Base-by-base conservation (phyloP, 2,888 invertebrate species). In the Ectropis crepuscularia region DNA sequence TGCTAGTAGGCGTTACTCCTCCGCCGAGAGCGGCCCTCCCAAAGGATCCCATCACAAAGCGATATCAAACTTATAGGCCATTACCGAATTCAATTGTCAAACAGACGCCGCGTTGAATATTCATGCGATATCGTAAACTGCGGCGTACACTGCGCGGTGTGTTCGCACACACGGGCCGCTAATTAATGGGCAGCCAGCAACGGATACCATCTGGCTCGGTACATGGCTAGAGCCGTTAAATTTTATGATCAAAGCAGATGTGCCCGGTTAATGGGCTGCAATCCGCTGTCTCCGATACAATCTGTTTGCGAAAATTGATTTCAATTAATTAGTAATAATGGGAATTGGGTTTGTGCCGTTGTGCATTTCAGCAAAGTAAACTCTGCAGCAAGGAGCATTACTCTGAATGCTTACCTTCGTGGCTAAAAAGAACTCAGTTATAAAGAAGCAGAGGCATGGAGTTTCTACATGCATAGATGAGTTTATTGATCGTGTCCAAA, bases 171-270 rank as follows among this genome's bases (percentile, higher is more conserved):
- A 83, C 80, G 81, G 83, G 83, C 87, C 80, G 89, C 86, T 90
- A 88, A 90, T 91, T 90, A 89, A 86, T 87, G 83, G 85, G 75
- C 72, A 85, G 79, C 82, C 81, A 86, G 86, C 86, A 80, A 82
- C 87, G 79, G 81, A 80, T 81, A 80, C 75, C 90, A 90, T 85
- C 84, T 89, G 89, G 57, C 78, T 75, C 77, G 76, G 77, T 79
- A 83, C 83, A 83, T 82, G 80, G 81, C 78, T 77, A 74, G 76
- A 73, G 73, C 81, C 85, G 83, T 89, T 89, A 89, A 86, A 86
- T 89, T 89, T 89, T 89, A 89, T 85, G 89, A 84, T 84, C 78
- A 80, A 75, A 73, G 78, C 86, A 87, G 85, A 88, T 87, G 88
- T 77, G 83, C 78, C 65, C 73, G 81, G 84, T 82, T 86, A 85